Evolutionary conservation across 92 coral and sea anemone genomes (phyloP).

Genomic region (Siderastrea radians): DNA sequence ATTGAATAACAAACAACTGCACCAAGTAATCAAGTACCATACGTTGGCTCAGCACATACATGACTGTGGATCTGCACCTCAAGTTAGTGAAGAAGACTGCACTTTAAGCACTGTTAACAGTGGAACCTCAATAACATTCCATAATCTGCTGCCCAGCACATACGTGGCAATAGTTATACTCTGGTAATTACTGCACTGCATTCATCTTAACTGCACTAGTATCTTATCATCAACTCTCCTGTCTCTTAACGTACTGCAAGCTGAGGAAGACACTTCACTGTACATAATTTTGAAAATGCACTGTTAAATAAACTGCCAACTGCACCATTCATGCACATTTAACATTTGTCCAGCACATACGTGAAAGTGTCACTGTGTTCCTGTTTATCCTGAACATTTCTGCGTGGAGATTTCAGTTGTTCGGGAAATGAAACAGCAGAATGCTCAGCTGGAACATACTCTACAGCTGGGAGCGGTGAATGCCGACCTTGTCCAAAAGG

Average conservation of each 20-base stretch:
- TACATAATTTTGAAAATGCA: background rate
- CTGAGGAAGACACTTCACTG: too few relatives aligned
- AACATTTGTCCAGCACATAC: background rate
- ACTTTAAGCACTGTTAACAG: too few relatives aligned
- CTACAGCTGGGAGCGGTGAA: slow-evolving; percentile 69
- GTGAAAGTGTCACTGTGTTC: background rate
- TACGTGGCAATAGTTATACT: too few relatives aligned
- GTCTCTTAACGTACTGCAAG: too few relatives aligned
- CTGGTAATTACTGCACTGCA: too few relatives aligned
- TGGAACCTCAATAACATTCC: too few relatives aligned
- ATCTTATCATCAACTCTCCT: background rate
- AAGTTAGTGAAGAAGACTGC: too few relatives aligned
- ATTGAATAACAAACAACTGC: too few relatives aligned
- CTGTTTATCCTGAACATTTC: background rate
- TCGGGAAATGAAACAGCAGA: slow-evolving; percentile 49
- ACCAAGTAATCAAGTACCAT: too few relatives aligned
- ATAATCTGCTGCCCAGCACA: too few relatives aligned
- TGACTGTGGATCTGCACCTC: too few relatives aligned
- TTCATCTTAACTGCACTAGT: background rate
- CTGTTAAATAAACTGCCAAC: background rate
- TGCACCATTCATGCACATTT: background rate
- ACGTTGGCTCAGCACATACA: too few relatives aligned
- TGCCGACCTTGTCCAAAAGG: slow-evolving; percentile 77
- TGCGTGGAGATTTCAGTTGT: slow-evolving; percentile 65
- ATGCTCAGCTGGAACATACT: slow-evolving; percentile 79